Evolutionary conservation across 2,888 invertebrate genomes (phyloP), one percentile per base, ranked within the genome.

Genomic region (Bellardia bayeri): DNA sequence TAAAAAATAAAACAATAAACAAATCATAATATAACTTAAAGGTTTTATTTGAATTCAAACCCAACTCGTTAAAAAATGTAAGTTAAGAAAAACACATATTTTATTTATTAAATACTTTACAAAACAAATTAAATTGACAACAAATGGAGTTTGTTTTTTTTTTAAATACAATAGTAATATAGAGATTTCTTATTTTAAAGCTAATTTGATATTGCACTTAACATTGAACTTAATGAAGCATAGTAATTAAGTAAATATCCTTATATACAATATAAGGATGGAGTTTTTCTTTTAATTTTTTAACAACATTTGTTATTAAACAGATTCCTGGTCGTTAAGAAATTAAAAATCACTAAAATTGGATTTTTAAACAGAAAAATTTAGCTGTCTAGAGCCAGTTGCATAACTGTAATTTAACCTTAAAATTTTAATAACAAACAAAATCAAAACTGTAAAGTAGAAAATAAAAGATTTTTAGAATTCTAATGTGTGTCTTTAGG

Each of bases 191-290:
- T 56, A 49, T 49, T 16, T 69, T 61, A 79, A 79, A 79, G 68
- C 79, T 79, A 58, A 79, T 69, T 58, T 58, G 13, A 69, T 69
- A 76, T 76, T 66, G 64, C 51, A 76, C 64, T 64, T 54, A 64
- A 66, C 6, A 16, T 11, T 76, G 13, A 63, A 63, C 37, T 13
- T 56, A 78, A 51, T n/a, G n/a, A 51, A n/a, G 51, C 7, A 51
- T 51, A 78, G 45, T 56, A 42, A 68, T 68, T 42, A 13, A 49
- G 6, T 75, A 75, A 37, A 13, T 30, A 58, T 58, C 14, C 58
- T 30, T 74, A 56, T 42, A 40, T 58, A 56, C 40, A 51, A 64
- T 16, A 76, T 8, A 51, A 37, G n/a, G 11, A 63, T 6, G 9
- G 5, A 6, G 37, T 3, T 37, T 37, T 37, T 37, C 4, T 37